Conservation (phyloP, 2,888 invertebrate genomes). For the Ethmia dodecea region DNA sequence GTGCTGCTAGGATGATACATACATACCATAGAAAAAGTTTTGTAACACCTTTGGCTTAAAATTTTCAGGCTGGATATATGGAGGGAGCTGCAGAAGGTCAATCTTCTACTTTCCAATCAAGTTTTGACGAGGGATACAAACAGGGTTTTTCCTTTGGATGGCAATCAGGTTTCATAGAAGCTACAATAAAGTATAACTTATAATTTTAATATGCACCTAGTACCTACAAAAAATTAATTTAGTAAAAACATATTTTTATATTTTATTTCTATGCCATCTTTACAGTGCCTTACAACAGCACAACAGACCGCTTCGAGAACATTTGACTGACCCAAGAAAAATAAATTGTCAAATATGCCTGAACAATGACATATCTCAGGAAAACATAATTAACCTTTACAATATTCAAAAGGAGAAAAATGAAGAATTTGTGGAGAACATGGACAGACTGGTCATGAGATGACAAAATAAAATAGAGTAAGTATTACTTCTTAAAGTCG, state of each 20-base stretch:
- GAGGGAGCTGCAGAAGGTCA: conserved; percentile 83
- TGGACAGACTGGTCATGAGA: conserved; percentile 12
- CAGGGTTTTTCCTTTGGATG: conserved; percentile 81
- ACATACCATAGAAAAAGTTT: too few relatives aligned
- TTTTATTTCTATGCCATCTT: too few relatives aligned
- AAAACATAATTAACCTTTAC: conserved; percentile 48
- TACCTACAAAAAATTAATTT: conserved; percentile 10
- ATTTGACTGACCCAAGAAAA: conserved; percentile 29
- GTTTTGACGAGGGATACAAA: conserved; percentile 83
- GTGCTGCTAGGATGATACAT: too few relatives aligned
- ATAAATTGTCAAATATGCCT: conserved; percentile 61
- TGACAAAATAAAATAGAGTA: conserved; percentile 2
- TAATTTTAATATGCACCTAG: background rate
- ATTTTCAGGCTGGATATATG: conserved; percentile 78
- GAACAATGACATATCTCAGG: conserved; percentile 30
- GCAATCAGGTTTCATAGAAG: conserved; percentile 61
- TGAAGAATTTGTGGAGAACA: conserved; percentile 24
- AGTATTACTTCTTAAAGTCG: conserved; percentile 45
- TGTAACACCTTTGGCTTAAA: too few relatives aligned
- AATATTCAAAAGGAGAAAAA: conserved; percentile 56
- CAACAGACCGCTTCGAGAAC: background rate
- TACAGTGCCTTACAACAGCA: too few relatives aligned
- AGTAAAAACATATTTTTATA: background rate
- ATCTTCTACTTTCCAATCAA: conserved; percentile 79
- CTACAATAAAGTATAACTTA: conserved; percentile 24